These are phyloP conservation scores for Thalpophila matura DNA, from an alignment of 2,888 invertebrate genomes.

Conservation along the genomic window DNA sequence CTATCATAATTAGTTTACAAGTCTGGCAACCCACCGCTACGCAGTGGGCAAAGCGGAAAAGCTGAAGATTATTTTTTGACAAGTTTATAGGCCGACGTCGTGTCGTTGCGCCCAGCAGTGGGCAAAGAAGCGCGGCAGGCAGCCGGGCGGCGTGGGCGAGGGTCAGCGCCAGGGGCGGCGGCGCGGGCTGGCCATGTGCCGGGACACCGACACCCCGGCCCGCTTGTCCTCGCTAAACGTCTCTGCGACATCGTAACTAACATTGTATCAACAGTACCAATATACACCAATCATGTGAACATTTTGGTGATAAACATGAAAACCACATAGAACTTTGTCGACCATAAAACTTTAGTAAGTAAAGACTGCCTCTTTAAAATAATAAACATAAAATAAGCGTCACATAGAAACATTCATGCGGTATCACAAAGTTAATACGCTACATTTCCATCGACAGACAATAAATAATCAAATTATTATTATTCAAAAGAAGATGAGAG, in stretches of 20 bases:
- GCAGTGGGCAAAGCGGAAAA: slow-evolving; percentile 16
- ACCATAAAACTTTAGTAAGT: neutral
- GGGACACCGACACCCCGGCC: slow-evolving; percentile 55
- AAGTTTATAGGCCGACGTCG: slow-evolving; percentile 46
- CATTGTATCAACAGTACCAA: neutral
- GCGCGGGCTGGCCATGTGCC: slow-evolving; percentile 78
- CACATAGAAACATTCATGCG: slow-evolving; percentile 12
- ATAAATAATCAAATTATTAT: neutral
- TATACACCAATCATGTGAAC: too few species aligned
- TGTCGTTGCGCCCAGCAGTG: slow-evolving; percentile 70
- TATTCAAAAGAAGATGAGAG: neutral
- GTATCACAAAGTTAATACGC: neutral
- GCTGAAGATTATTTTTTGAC: neutral
- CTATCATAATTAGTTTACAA: slow-evolving; percentile 5
- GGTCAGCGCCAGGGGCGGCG: slow-evolving; percentile 87
- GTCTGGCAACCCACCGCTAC: neutral
- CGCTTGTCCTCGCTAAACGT: slow-evolving; percentile 77
- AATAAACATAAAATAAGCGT: neutral
- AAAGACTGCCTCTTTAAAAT: neutral
- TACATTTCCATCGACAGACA: neutral
- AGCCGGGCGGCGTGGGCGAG: slow-evolving; percentile 62
- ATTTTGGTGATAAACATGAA: too few species aligned
- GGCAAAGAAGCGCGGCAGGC: slow-evolving; percentile 71
- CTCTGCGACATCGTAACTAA: slow-evolving; percentile 71
- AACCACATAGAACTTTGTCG: neutral